Base-by-base conservation (phyloP, 2,113 vertebrate genomes). In the Leiothrix lutea region DNA sequence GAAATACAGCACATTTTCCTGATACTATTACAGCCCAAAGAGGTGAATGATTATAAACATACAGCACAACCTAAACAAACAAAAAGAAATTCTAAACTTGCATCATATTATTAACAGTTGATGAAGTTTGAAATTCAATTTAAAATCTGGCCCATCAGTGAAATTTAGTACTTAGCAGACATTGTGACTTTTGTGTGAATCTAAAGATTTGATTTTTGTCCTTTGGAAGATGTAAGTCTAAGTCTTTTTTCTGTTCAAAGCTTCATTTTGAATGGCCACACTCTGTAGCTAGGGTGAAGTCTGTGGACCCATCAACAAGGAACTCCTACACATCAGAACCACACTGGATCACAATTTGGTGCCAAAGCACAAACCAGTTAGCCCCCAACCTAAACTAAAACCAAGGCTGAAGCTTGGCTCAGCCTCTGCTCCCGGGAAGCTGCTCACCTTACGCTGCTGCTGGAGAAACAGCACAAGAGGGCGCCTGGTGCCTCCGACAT, bases 391-490 rank as follows among this genome's bases (percentile, higher is more conserved):
- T 12, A 20, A 16, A 42, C 24, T 15, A 62, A 61, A 69, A 35
- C 12, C 2, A 14, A 50, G 40, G 22, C 47, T 51, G 35, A 62
- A 50, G n/a, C 21, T 74, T 19, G 1, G 7, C 47, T 60, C 60
- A 38, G 67, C 24, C 42, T 15, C 61, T 42, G 67, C 44, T 86
- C 29, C 58, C 3, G 2, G 14, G 36, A 60, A 35, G 60, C 48
- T 79, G 38, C 48, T 65, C 33, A 24, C 25, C 9, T 69, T 33
- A 33, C 0, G 0, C 54, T 14, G 51, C 56, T 93, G 29, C 10
- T 2, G 0, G 9, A 78, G 44, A 91, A 83, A 28, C 7, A 67
- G 72, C 96, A 84, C 95, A 88, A 97, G 96, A 90, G 94, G 95
- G 96, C 94, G 90, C 93, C 83, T 64, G 61, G 61, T 14, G 42